Conservation (phyloP, 2,888 invertebrate genomes). For the Pristionchus fissidentatus region DNA sequence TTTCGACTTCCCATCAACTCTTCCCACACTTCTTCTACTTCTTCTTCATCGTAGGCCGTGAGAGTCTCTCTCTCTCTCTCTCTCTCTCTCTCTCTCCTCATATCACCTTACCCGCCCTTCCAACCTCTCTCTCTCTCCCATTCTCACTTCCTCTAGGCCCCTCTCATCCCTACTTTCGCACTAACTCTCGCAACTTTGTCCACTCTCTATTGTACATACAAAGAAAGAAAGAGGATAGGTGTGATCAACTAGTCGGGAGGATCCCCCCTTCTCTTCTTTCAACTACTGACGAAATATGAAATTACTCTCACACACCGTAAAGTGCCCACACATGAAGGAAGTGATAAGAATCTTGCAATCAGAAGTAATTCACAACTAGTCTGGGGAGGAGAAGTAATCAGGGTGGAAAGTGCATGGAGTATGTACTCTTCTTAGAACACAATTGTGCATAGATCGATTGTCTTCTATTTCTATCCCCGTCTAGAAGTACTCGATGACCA, state of each 20-base stretch:
- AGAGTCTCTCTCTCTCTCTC: not conserved
- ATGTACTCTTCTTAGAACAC: too few relatives aligned
- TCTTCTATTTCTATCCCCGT: not conserved
- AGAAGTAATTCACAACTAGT: too few relatives aligned
- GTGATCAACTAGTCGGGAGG: constrained; percentile 28
- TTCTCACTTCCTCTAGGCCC: not conserved
- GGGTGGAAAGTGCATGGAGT: too few relatives aligned
- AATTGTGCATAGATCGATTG: too few relatives aligned
- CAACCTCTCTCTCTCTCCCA: not conserved
- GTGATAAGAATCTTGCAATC: too few relatives aligned
- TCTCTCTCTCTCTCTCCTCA: not conserved
- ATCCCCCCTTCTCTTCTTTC: constrained; percentile 19
- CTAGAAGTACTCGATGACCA: not conserved
- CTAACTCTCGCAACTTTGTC: too few relatives aligned
- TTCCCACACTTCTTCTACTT: constrained; percentile 33
- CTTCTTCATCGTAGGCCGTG: constrained; percentile 33
- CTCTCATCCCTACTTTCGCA: too few relatives aligned
- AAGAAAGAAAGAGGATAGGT: constrained; percentile 25
- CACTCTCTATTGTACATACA: too few relatives aligned
- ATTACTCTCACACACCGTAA: too few relatives aligned
- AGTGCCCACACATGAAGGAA: not conserved
- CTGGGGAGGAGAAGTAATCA: constrained; percentile 7
- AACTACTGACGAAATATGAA: constrained; percentile 23
- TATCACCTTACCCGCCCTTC: constrained; percentile 18
- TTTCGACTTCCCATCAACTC: not conserved